Percentiles rank a stretch among this genome's conserved stretches.
phyloP scores from a whole-genome alignment of 2,797 vertebrate genomes.

The Sebastes variabilis region DNA sequence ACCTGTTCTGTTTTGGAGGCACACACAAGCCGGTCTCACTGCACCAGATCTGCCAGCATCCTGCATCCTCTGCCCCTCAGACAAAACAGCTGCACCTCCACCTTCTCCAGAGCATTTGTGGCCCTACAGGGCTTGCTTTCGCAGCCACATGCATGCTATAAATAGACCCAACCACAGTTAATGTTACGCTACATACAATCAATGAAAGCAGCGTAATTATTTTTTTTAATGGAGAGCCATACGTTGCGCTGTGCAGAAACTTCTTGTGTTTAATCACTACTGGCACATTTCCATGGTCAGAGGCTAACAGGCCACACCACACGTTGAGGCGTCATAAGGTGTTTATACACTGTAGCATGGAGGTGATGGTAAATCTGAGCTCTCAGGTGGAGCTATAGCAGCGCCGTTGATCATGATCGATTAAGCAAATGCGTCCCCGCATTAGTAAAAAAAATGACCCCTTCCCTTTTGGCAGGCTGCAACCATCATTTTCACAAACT shows the following conservation, averaged over 20 bases:
- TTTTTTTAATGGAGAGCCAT: constrained; percentile 47
- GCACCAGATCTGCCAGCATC: constrained; percentile 34
- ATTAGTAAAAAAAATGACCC: constrained; percentile 23
- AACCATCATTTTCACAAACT: constrained; percentile 14
- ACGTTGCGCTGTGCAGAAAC: constrained; percentile 31
- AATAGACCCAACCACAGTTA: constrained; percentile 5
- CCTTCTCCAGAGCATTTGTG: neutral
- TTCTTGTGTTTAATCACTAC: constrained; percentile 38
- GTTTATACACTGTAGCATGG: neutral
- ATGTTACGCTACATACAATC: constrained; percentile 42
- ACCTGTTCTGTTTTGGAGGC: constrained; percentile 17
- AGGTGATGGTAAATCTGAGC: constrained; percentile 4
- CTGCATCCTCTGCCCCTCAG: constrained; percentile 5
- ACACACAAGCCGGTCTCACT: neutral
- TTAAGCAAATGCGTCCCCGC: constrained; percentile 21
- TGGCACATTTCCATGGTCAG: constrained; percentile 12
- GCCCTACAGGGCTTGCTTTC: neutral
- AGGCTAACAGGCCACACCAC: constrained; percentile 25
- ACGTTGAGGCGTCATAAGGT: constrained; percentile 2
- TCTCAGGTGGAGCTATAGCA: neutral
- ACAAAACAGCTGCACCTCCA: neutral
- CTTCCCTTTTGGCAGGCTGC: neutral
- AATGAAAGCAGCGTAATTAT: constrained; percentile 52
- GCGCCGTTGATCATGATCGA: neutral
- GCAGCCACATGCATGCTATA: neutral